Base-by-base conservation (phyloP, 2,888 invertebrate species). In the Drosophila merina region DNA sequence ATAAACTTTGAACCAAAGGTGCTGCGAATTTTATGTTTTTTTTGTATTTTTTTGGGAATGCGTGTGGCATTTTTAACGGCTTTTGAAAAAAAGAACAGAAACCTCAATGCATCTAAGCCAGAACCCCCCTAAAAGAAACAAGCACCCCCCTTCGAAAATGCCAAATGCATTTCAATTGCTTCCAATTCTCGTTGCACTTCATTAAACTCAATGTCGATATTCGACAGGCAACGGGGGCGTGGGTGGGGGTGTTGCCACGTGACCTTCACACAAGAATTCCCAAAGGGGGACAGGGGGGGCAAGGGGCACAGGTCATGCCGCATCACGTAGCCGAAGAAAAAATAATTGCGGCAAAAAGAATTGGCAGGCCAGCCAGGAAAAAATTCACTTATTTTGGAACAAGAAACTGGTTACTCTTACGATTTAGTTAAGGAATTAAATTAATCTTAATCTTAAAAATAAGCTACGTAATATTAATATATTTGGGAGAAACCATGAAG, bases 161-260 rank as follows among this genome's bases (percentile, higher is more conserved):
- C 51, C 66, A 66, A 82, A 76, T 69, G 86, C 80, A 75, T 78
- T 81, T 74, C 86, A 85, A 84, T 87, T 77, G 87, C 78, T 72
- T 74, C 67, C 64, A 72, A 57, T 68, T 62, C 78, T 71, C 71
- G 85, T 82, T 81, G 82, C 87, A 82, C 82, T 87, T 82, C 87
- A 82, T 82, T 82, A 85, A 80, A 67, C 86, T 71, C 81, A 66
- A 71, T 68, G 77, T 76, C 80, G 72, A 79, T 40, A 71, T 55
- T 64, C 74, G 74, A 73, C 67, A 79, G 68, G 14, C 60, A 40
- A 26, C 25, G 47, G 44, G 49, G 12, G 28, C 14, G 45, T 44
- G 55, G 58, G 28, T 1, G 38, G 12, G 26, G 44, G 69, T 55
- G 52, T 58, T 54, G 73, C 72, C 85, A 84, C 85, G 87, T 82